Conservation (phyloP, 1,140 invertebrate species). For the Nixonia krombeini region DNA sequence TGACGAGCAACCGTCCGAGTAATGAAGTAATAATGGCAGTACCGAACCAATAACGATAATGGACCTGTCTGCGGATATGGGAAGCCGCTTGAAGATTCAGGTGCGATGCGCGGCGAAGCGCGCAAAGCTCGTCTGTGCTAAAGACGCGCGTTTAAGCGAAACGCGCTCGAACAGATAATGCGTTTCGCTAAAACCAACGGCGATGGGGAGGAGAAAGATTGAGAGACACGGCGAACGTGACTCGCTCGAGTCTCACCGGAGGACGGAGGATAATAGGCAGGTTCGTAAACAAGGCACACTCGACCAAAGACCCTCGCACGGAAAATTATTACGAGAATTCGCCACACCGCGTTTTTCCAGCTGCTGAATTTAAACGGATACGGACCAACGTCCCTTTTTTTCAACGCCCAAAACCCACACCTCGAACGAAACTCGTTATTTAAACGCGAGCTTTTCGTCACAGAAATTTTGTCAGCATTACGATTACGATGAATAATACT, state of each 20-base stretch:
- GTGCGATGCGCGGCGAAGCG: conserved; percentile 36
- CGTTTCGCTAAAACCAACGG: conserved; percentile 20
- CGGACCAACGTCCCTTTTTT: too few species aligned
- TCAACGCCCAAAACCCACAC: too few species aligned
- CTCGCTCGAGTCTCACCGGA: conserved; percentile 20
- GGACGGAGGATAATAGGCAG: conserved; percentile 26
- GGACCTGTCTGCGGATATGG: conserved; percentile 38
- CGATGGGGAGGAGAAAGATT: conserved; percentile 17
- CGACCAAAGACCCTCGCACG: conserved; percentile 22
- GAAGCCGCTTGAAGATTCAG: conserved; percentile 44
- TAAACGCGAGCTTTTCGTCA: background rate
- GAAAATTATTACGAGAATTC: conserved; percentile 32
- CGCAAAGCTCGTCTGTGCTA: conserved; percentile 21
- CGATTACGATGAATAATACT: too few species aligned
- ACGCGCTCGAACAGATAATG: conserved; percentile 39
- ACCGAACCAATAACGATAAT: conserved; percentile 49
- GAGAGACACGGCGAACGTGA: conserved; percentile 33
- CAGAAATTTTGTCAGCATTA: background rate
- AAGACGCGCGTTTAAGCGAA: conserved; percentile 25
- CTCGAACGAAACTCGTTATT: too few species aligned
- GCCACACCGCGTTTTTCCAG: conserved; percentile 8
- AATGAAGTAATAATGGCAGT: conserved; percentile 49
- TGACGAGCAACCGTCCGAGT: conserved; percentile 30
- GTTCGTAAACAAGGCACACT: conserved; percentile 42
- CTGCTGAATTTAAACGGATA: conserved; percentile 3